These are phyloP conservation scores for Drosophila nigrodunni DNA, from an alignment of 1,140 invertebrate genomes.

Conservation along the genomic window DNA sequence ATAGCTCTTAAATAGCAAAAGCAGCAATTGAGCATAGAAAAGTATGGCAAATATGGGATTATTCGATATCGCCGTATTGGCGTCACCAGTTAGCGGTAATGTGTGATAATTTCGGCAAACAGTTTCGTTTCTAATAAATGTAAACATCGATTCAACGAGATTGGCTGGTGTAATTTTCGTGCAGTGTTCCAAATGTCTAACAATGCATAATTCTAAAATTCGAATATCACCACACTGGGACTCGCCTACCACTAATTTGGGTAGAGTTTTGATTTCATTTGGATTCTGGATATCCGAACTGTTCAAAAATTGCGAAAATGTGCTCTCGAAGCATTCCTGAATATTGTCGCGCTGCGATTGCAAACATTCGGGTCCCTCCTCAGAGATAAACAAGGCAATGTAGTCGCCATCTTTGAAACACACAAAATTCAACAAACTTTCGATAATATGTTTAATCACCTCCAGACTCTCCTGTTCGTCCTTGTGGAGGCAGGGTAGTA, in stretches of 20 bases:
- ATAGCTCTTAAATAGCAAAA: constrained; percentile 6
- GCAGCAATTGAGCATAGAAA: neutral
- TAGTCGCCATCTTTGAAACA: constrained; percentile 93
- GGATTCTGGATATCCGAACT: constrained; percentile 70
- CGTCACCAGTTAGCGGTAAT: constrained; percentile 36
- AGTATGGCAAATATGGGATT: constrained; percentile 2
- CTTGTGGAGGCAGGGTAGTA: constrained; percentile 87
- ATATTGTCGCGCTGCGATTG: constrained; percentile 87
- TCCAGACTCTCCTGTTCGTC: constrained; percentile 85
- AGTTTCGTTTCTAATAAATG: constrained; percentile 85
- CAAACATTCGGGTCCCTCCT: constrained; percentile 91
- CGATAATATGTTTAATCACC: constrained; percentile 88
- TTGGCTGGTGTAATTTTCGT: constrained; percentile 91
- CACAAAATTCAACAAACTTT: constrained; percentile 89
- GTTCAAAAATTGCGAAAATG: constrained; percentile 85
- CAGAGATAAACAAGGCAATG: constrained; percentile 92
- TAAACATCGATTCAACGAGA: constrained; percentile 91
- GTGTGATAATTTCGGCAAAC: constrained; percentile 71
- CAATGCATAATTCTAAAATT: constrained; percentile 88
- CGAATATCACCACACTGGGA: constrained; percentile 85
- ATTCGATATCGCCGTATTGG: neutral
- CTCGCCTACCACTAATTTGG: constrained; percentile 70
- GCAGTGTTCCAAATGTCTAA: constrained; percentile 88
- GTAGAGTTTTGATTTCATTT: constrained; percentile 64
- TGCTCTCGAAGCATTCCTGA: constrained; percentile 88